phyloP scores from a whole-genome alignment of 2,888 invertebrate genomes.

The Candidula unifasciata region DNA sequence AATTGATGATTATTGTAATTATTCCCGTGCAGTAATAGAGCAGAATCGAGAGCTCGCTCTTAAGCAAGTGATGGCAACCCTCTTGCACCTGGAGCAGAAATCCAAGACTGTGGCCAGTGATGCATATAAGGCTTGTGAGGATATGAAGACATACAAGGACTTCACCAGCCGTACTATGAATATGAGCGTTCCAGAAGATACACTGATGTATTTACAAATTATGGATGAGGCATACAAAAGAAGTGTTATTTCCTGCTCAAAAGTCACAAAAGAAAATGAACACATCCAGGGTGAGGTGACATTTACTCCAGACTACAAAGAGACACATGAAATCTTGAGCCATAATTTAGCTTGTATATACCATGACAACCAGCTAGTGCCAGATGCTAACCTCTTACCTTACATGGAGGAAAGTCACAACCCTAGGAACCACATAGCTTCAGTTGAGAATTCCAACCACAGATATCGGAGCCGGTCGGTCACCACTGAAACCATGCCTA shows the following conservation, averaged over 20 bases:
- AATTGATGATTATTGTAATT: conserved; percentile 46
- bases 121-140: not conserved
- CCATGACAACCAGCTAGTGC: conserved; percentile 14
- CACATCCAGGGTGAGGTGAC: conserved; percentile 33
- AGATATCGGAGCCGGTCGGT: conserved; percentile 50
- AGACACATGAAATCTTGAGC: conserved; percentile 26
- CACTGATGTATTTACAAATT: not conserved
- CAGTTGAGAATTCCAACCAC: conserved; percentile 38
- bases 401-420: not conserved
- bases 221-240: conserved; percentile 47
- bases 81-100: conserved; percentile 15
- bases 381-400: not conserved
- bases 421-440: conserved; percentile 6
- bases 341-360: conserved; percentile 29
- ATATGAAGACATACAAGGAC: conserved; percentile 4
- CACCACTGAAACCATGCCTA: conserved; percentile 45
- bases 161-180: conserved; percentile 34
- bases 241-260: conserved; percentile 16
- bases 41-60: conserved; percentile 31
- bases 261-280: conserved; percentile 16
- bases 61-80: conserved; percentile 24
- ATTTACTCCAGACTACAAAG: conserved; percentile 41
- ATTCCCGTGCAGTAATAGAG: conserved; percentile 40
- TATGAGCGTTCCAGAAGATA: not conserved
- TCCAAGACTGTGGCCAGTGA: not conserved